Conservation (phyloP, 2,797 vertebrate species). For the Fundulus diaphanus region DNA sequence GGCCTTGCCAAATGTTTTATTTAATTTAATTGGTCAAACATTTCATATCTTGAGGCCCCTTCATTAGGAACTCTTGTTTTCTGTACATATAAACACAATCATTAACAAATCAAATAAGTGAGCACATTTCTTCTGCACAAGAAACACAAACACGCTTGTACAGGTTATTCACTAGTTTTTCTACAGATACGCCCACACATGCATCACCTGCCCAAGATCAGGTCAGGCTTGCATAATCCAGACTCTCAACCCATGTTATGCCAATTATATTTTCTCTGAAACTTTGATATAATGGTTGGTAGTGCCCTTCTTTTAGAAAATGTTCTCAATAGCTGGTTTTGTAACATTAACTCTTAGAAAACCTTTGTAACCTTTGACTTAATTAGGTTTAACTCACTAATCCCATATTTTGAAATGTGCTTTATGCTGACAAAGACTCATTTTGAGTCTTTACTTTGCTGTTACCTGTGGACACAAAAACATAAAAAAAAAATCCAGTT, state of each 20-base stretch:
- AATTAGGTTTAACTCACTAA: not conserved
- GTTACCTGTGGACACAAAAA: not conserved
- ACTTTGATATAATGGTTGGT: constrained; percentile 34
- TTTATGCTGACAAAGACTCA: not conserved
- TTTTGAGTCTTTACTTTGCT: not conserved
- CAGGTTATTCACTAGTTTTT: constrained; percentile 43
- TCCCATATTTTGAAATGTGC: not conserved
- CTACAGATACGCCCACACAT: constrained; percentile 27
- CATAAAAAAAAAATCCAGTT: not conserved
- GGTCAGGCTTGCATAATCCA: constrained; percentile 41
- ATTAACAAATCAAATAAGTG: constrained; percentile 48
- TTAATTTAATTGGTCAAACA: constrained; percentile 59
- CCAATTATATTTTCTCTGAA: constrained; percentile 45
- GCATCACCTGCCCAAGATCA: constrained; percentile 40
- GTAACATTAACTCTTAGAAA: constrained; percentile 11
- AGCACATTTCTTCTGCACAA: constrained; percentile 32
- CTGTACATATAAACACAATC: constrained; percentile 41
- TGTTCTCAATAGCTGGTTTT: constrained; percentile 30
- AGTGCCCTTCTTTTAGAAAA: constrained; percentile 23
- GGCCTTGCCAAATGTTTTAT: constrained; percentile 67
- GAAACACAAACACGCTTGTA: constrained; percentile 30
- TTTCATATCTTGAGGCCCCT: constrained; percentile 42
- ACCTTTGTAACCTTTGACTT: constrained; percentile 1
- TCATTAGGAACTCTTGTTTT: constrained; percentile 41
- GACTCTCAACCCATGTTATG: constrained; percentile 35